Evolutionary conservation across 1,140 invertebrate species (phyloP).

Genomic region (Uloborus diversus): DNA sequence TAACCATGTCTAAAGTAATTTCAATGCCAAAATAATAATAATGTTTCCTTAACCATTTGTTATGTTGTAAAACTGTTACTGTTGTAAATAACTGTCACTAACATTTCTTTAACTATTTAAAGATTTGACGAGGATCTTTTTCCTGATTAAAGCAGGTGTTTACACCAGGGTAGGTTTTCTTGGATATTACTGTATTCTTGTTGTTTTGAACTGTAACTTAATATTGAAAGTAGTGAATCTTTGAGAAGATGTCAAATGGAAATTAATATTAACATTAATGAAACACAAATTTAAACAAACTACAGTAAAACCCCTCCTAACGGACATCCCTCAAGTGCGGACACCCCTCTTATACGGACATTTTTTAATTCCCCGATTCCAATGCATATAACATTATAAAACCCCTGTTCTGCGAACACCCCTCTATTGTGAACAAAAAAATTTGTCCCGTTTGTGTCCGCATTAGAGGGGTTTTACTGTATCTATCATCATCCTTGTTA

Average conservation of each 20-base stretch:
- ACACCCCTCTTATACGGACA: too few species aligned
- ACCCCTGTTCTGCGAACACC: too few species aligned
- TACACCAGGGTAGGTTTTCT: neutral
- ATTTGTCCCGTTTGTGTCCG: too few species aligned
- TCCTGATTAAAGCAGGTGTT: slow-evolving; percentile 40
- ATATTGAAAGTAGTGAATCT: neutral
- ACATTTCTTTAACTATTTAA: slow-evolving; percentile 11
- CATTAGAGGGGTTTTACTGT: too few species aligned
- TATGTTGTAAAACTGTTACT: neutral
- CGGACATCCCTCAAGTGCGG: too few species aligned
- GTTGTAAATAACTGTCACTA: neutral
- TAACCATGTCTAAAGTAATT: neutral
- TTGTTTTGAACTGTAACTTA: neutral
- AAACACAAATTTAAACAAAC: too few species aligned
- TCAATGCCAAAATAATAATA: neutral
- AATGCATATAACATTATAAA: too few species aligned
- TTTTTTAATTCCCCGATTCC: too few species aligned
- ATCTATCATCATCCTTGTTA: too few species aligned
- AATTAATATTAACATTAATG: too few species aligned
- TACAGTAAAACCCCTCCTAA: too few species aligned
- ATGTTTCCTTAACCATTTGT: neutral
- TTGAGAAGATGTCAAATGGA: neutral
- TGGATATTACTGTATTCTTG: neutral
- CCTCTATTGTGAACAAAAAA: too few species aligned
- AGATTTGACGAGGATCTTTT: slow-evolving; percentile 37